These are phyloP conservation scores for Erebia palarica DNA, from an alignment of 2,888 invertebrate species.

Conservation along the genomic window DNA sequence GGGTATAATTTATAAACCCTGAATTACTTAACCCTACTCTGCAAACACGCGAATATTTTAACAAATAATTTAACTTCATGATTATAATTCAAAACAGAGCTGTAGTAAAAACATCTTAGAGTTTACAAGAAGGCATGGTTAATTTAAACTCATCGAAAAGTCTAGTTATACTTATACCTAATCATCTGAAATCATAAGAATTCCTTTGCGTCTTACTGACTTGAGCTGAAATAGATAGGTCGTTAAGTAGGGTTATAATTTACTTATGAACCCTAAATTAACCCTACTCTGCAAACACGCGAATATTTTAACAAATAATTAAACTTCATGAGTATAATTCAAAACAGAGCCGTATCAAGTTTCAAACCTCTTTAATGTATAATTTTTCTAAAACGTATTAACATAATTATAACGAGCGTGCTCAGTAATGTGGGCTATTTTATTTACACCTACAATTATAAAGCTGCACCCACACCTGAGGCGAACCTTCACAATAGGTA, in stretches of 20 bases:
- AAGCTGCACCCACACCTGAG: constrained; percentile 23
- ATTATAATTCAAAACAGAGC: constrained; percentile 14
- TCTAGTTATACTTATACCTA: too few species aligned
- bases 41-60: constrained; percentile 4
- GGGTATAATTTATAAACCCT: not conserved
- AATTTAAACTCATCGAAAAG: too few species aligned
- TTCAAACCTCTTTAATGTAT: constrained; percentile 16
- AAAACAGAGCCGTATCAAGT: constrained; percentile 17
- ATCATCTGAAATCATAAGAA: too few species aligned
- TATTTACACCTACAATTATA: constrained; percentile 43
- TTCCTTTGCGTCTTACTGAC: too few species aligned
- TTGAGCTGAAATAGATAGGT: too few species aligned
- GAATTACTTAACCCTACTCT: not conserved
- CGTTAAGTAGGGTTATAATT: not conserved
- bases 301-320: constrained; percentile 14
- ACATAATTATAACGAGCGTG: constrained; percentile 29
- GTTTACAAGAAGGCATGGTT: too few species aligned
- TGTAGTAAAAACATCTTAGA: not conserved
- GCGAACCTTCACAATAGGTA: not conserved
- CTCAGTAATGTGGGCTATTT: constrained; percentile 33
- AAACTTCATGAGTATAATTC: constrained; percentile 7
- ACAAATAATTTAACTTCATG: constrained; percentile 10
- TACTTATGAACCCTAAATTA: not conserved
- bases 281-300: constrained; percentile 1
- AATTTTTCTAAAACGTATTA: constrained; percentile 30